phyloP scores from a whole-genome alignment of 2,797 vertebrate species.

The Morelia viridis region DNA sequence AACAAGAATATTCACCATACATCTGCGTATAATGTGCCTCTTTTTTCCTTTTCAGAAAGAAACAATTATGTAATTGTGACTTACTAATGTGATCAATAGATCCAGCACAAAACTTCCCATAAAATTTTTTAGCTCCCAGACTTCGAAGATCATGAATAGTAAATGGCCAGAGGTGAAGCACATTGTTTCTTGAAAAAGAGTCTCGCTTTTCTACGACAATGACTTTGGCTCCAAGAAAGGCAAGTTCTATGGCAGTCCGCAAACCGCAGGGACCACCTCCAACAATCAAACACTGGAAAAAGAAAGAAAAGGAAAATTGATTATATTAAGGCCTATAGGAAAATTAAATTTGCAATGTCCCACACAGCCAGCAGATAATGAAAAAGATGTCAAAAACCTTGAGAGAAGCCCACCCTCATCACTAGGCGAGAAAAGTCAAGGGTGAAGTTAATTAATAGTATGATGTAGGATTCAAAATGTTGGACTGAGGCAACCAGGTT shows the following conservation, averaged over 20 bases:
- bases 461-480: neutral
- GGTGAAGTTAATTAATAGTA: neutral
- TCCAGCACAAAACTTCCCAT: constrained; percentile 96
- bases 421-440: neutral
- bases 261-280: constrained; percentile 95
- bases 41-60: neutral
- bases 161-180: constrained; percentile 96
- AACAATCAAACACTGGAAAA: constrained; percentile 89
- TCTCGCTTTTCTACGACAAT: constrained; percentile 95
- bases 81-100: constrained; percentile 98
- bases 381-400: neutral
- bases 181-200: constrained; percentile 95
- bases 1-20: neutral
- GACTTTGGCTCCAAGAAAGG: constrained; percentile 92
- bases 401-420: neutral
- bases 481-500: neutral
- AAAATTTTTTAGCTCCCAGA: constrained; percentile 96
- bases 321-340: neutral
- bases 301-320: constrained; percentile 3
- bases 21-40: neutral
- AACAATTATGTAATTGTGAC: constrained; percentile 58
- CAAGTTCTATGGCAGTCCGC: constrained; percentile 93
- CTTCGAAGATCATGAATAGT: constrained; percentile 95
- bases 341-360: neutral
- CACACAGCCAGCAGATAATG: neutral